Percentiles rank a stretch among this genome's conserved stretches.
These are phyloP conservation scores for Psylliodes chrysocephalus DNA, from an alignment of 2,888 invertebrate genomes.

Conservation along the genomic window DNA sequence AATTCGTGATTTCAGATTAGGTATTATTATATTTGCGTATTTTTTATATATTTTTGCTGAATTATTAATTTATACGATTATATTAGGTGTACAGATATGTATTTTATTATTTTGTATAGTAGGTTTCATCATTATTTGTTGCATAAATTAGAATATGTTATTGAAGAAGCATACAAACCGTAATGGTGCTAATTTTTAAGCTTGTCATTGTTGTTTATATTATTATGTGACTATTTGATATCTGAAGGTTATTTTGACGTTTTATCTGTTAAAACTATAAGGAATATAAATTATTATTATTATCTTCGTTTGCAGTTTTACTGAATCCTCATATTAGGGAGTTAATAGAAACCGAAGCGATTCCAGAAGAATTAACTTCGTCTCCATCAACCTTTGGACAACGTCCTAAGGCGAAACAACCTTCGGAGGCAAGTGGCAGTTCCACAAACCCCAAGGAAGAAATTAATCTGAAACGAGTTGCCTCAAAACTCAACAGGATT, in stretches of 20 bases:
- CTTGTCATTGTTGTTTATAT: conserved; percentile 41
- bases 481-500: too few species aligned
- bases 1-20: conserved; percentile 48
- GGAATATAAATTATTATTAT: conserved; percentile 21
- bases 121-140: conserved; percentile 27
- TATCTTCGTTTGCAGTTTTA: too few species aligned
- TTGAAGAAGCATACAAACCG: conserved; percentile 10
- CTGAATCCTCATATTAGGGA: too few species aligned
- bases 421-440: too few species aligned
- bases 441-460: too few species aligned
- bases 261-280: conserved; percentile 41
- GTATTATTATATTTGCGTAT: conserved; percentile 46
- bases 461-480: too few species aligned
- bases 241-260: conserved; percentile 41
- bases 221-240: conserved; percentile 34
- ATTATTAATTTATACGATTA: conserved; percentile 46
- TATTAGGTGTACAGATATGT: conserved; percentile 33
- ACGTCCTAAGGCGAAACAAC: too few species aligned
- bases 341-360: too few species aligned
- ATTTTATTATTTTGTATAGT: conserved; percentile 28
- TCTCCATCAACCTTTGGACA: too few species aligned
- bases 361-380: too few species aligned
- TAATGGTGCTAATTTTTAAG: conserved; percentile 44
- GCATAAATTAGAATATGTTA: conserved; percentile 26
- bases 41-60: conserved; percentile 51